Base-by-base conservation (phyloP, 2,113 vertebrate species). In the Raja brachyura region DNA sequence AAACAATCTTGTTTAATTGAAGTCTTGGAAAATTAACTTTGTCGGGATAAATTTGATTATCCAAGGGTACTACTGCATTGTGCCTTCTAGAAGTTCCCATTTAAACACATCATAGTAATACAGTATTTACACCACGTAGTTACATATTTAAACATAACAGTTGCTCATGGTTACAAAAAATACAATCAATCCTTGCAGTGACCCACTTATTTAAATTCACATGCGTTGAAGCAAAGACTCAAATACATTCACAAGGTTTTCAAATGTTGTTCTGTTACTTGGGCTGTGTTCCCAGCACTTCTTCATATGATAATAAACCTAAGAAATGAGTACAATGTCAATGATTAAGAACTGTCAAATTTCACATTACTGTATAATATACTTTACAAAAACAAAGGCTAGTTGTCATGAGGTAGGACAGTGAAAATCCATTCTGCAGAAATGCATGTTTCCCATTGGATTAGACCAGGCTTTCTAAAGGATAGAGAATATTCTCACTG, bases 291-390 rank as follows among this genome's bases (percentile, higher is more conserved):
- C 98, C 99, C 99, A 99, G 94, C 99, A 99, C 93, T 94, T 97
- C 94, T 95, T 96, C 98, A 99, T 99, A 95, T 98, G 96, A 14
- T 97, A 96, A 93, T 98, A 98, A 94, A 99, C 97, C 99, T 99
- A 93, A 16, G 75, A 66, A 48, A 85, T 16, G 93, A 66, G 83
- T 5, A 88, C n/a, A 31, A 88, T 33, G 63, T 61, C 59, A 86
- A 61, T 61, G 11, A 59, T 20, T 61, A 85, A 59, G 56, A 28
- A 56, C 1, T 85, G 54, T 59, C 79, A 83, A 25, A 20, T 56
- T 83, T 39, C n/a, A 0, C 75, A 39, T 3, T 5, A 16, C 31
- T 79, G 10, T 18, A 4, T 39, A 39, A 31, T 13, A 33, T 31
- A 16, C 14, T 16, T 13, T 3, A 20, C 48, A n/a, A n/a, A n/a